Base-by-base conservation (phyloP, 2,113 vertebrate species). In the Delphinus delphis region DNA sequence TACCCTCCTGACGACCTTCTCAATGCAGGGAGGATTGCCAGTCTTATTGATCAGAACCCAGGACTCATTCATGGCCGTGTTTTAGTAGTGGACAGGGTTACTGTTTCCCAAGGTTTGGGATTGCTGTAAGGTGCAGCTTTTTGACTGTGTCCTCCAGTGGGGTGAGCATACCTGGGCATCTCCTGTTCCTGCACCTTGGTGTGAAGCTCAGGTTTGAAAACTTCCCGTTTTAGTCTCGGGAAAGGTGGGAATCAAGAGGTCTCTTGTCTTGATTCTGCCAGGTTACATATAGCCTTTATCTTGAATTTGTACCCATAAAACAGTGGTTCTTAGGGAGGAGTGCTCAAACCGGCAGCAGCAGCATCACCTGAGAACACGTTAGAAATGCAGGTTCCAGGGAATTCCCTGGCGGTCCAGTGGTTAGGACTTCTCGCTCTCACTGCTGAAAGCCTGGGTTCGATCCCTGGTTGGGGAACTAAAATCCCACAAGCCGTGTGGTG, bases 401-500 rank as follows among this genome's bases (percentile, higher is more conserved):
- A 2, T 33, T 50, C 8, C 44, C 9, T 5, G 26, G 17, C 8
- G 18, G 28, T 6, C 28, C 74, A 50, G 44, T 20, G 73, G 28
- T 41, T 33, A 12, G 9, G 28, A 50, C 74, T 77, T 4, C 18
- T 44, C 74, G 11, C 1, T 2, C 3, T 33, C 17, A 11, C 44
- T 50, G 28, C 44, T 28, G 44, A 77, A 44, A 28, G 28, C 44
- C 31, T 3, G 9, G 17, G 74, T 33, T 50, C 9, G 28, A 33
- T 50, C 9, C 28, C 28, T 50, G 17, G 44, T 20, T 33, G 44
- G 74, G 74, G 28, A 50, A 20, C 17, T 33, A 20, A 77, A 50
- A 50, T 28, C 44, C 17, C 9, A 1, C 17, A 50, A 15, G 4
- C 3, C 0, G 14, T 26, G 10, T 1, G 18, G 44, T 20, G 28